These are phyloP conservation scores for Gordius sp. DNA, from an alignment of 2,888 invertebrate genomes.

Conservation along the genomic window DNA sequence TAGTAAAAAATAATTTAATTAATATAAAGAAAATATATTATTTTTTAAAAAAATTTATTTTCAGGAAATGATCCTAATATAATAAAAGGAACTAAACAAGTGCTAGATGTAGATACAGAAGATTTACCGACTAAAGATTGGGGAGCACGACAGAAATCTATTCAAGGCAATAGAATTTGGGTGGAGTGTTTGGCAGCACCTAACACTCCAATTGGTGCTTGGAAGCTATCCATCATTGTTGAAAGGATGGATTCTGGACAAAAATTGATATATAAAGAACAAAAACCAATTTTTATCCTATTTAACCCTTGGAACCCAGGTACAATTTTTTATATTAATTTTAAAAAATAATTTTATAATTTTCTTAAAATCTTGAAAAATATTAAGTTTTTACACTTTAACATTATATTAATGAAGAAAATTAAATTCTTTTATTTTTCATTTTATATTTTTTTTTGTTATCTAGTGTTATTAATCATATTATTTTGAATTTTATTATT, in stretches of 20 bases:
- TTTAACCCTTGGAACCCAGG: constrained; percentile 12
- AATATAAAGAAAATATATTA: no score
- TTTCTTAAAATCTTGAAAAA: no score
- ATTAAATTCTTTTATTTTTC: no score
- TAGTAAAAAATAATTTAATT: no score
- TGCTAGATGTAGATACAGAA: neutral
- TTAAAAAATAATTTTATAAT: no score
- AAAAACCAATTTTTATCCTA: constrained; percentile 7
- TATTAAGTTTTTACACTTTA: no score
- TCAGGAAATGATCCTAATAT: no score
- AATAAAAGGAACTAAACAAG: constrained; percentile 6
- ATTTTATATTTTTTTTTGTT: no score
- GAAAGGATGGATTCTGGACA: neutral
- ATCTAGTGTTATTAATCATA: no score
- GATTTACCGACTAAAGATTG: neutral
- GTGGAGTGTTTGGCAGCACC: constrained; percentile 4
- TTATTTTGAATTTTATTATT: no score
- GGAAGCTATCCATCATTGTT: neutral
- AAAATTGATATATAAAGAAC: neutral
- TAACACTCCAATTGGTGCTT: neutral
- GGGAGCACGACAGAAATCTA: neutral
- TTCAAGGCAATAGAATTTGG: neutral
- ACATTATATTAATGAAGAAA: no score
- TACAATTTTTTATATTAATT: neutral
- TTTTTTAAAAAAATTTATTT: no score